Conservation (phyloP, 2,888 invertebrate species). For the Acanthacorydalis orientalis region DNA sequence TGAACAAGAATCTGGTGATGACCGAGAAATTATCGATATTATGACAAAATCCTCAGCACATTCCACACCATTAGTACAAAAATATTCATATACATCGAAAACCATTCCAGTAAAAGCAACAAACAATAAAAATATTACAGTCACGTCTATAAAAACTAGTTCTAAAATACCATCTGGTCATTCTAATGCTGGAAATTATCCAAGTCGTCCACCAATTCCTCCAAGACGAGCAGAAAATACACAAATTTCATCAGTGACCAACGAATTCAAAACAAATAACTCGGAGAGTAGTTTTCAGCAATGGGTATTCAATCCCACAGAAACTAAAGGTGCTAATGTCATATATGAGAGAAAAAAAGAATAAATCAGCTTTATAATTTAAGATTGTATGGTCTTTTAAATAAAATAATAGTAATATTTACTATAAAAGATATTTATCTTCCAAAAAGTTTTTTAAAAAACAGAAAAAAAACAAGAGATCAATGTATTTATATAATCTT, state of each 20-base stretch:
- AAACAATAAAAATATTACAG: slow-evolving; percentile 36
- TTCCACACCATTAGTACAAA: slow-evolving; percentile 17
- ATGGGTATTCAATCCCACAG: slow-evolving; percentile 26
- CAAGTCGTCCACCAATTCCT: slow-evolving; percentile 29
- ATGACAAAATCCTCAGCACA: slow-evolving; percentile 21
- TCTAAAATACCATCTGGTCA: slow-evolving; percentile 30
- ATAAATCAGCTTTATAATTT: slow-evolving; percentile 11
- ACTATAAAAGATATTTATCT: neutral
- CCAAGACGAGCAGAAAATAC: slow-evolving; percentile 27
- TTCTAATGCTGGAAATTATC: slow-evolving; percentile 14
- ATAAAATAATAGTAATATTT: neutral
- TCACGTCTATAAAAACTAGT: slow-evolving; percentile 44
- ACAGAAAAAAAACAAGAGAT: neutral
- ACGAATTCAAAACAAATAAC: slow-evolving; percentile 8
- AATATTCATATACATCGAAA: slow-evolving; percentile 25
- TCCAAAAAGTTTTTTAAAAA: neutral
- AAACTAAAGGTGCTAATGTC: slow-evolving; percentile 10
- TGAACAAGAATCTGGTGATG: slow-evolving; percentile 18
- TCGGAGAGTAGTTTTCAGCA: slow-evolving; percentile 23
- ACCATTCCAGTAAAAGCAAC: slow-evolving; percentile 29
- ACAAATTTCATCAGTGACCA: neutral
- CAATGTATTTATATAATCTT: neutral
- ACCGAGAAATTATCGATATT: slow-evolving; percentile 23
- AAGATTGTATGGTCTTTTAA: neutral
- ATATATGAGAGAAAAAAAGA: slow-evolving; percentile 10